A percentile compares a stretch with the other conserved stretches of the same genome.
These are phyloP conservation scores for Antheraea mylitta DNA, from an alignment of 1,140 invertebrate species.

Conservation along the genomic window DNA sequence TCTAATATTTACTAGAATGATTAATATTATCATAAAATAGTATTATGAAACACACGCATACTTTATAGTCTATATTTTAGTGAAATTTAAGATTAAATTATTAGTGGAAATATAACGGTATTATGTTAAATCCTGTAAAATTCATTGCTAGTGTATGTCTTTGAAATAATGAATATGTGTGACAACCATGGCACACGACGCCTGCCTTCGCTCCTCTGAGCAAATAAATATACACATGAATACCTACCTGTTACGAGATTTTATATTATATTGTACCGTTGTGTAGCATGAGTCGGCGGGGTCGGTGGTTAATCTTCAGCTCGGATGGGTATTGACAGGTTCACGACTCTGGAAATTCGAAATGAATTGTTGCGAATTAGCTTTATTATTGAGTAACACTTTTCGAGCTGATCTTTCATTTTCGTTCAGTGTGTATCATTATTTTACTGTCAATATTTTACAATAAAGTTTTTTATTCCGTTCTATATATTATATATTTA, in stretches of 20 bases:
- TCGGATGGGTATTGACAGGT: neutral
- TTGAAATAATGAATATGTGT: neutral
- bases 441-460: too few relatives aligned
- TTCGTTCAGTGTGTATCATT: neutral
- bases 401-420: neutral
- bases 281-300: neutral
- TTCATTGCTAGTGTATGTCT: neutral
- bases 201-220: neutral
- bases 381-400: neutral
- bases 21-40: too few relatives aligned
- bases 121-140: too few relatives aligned
- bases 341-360: neutral
- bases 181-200: neutral
- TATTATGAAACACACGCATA: too few relatives aligned
- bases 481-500: too few relatives aligned
- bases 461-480: too few relatives aligned
- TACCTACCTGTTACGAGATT: neutral
- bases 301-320: neutral
- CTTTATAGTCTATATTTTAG: too few relatives aligned
- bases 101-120: too few relatives aligned
- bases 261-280: constrained; percentile 1
- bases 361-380: constrained; percentile 1
- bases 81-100: too few relatives aligned
- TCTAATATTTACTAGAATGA: too few relatives aligned
- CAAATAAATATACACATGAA: neutral